Percentiles rank a stretch among this genome's conserved stretches.
Conservation (phyloP, 1,140 invertebrate species). For the Drosophila neocordata region DNA sequence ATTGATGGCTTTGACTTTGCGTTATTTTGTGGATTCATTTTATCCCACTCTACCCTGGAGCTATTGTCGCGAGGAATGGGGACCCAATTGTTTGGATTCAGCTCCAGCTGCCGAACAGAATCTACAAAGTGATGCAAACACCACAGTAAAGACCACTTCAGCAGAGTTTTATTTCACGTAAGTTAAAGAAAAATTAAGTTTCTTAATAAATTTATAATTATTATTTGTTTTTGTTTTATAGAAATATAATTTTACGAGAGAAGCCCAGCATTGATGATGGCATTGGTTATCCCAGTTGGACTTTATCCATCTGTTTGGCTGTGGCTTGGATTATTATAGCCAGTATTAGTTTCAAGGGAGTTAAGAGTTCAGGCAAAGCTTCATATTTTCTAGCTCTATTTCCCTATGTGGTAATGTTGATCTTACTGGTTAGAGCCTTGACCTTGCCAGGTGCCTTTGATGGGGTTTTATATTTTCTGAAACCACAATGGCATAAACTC, state of each 20-base stretch:
- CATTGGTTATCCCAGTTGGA: slow-evolving; percentile 89
- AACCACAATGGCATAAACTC: slow-evolving; percentile 88
- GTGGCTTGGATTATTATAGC: slow-evolving; percentile 91
- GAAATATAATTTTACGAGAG: slow-evolving; percentile 87
- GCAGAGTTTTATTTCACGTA: slow-evolving; percentile 86
- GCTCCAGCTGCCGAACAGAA: slow-evolving; percentile 20
- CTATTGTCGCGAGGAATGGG: slow-evolving; percentile 86
- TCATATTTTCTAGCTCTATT: slow-evolving; percentile 94
- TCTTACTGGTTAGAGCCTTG: slow-evolving; percentile 88
- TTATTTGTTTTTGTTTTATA: slow-evolving; percentile 55
- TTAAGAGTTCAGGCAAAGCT: slow-evolving; percentile 90
- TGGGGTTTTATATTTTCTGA: slow-evolving; percentile 91
- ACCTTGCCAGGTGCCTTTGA: slow-evolving; percentile 89
- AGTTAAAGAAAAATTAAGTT: too few relatives aligned
- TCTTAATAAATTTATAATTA: background rate
- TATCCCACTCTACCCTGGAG: slow-evolving; percentile 86
- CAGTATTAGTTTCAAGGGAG: slow-evolving; percentile 89
- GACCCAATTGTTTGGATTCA: slow-evolving; percentile 66
- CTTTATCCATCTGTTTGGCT: slow-evolving; percentile 89
- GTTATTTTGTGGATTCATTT: slow-evolving; percentile 88
- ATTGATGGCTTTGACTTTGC: slow-evolving; percentile 89
- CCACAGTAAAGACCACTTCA: slow-evolving; percentile 82
- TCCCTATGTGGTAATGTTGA: slow-evolving; percentile 91
- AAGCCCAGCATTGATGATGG: slow-evolving; percentile 88
- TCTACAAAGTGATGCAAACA: slow-evolving; percentile 10